Percentiles rank a stretch among this genome's conserved stretches.
Conservation (phyloP, 2,113 vertebrate species). For the Heterocephalus glaber region DNA sequence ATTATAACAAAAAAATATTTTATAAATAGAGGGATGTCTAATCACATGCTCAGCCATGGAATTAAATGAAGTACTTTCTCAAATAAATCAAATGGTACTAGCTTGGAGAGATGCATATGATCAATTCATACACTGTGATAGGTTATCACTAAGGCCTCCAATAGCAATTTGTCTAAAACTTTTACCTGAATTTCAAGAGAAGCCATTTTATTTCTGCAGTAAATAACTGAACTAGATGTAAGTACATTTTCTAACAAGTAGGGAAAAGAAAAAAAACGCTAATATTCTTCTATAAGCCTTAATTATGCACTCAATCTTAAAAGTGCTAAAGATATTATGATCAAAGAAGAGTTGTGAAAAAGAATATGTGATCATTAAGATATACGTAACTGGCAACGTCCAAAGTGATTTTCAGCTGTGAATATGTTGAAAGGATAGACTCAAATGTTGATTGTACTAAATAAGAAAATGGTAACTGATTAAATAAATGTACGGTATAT, state of each 20-base stretch:
- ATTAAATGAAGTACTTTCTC: not conserved
- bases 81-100: slow-evolving; percentile 7
- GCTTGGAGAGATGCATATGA: not conserved
- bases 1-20: not conserved
- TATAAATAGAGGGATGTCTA: not conserved
- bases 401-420: not conserved
- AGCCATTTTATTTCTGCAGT: not conserved
- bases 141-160: not conserved
- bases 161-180: not conserved
- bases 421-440: not conserved
- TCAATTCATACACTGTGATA: not conserved
- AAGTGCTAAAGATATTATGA: not conserved
- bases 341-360: not conserved
- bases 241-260: not conserved
- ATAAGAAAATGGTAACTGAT: not conserved
- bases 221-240: not conserved
- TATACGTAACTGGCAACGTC: not conserved
- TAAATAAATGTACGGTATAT: not conserved
- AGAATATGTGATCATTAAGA: not conserved
- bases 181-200: not conserved
- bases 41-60: not conserved
- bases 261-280: not conserved
- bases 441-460: not conserved
- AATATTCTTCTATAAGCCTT: not conserved
- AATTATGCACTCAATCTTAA: not conserved